Base-by-base conservation (phyloP, 2,888 invertebrate species). In the Drosophila atripex region DNA sequence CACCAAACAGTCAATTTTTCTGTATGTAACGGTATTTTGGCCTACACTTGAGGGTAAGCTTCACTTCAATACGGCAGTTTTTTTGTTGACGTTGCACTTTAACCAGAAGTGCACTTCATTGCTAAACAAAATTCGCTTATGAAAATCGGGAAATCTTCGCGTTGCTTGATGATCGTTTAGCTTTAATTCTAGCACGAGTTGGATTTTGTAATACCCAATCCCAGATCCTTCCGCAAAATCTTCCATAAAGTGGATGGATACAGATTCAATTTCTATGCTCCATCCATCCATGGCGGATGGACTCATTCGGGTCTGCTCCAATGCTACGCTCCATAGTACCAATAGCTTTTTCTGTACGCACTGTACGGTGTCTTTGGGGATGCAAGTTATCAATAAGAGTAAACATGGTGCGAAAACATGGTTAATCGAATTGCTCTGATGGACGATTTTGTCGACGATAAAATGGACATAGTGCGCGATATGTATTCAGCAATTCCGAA, bases 361-460 rank as follows among this genome's bases (percentile, higher is more conserved):
- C 43, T 12, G 23, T 45, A 21, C 23, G 23, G 23, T 25, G 5
- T 45, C 25, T 25, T 7, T 45, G 21, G 21, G 45, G 25, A n/a
- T n/a, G 25, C 25, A n/a, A 25, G 45, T 45, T 25, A 23, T 45
- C 45, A 45, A 45, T 45, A 25, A 45, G 25, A 45, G 23, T 18
- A 45, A 43, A 43, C 21, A 12, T 43, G 21, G 21, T 43, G 21
- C 32, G 32, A 32, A 32, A 11, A 32, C 32, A 1, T 11, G 12
- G 12, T 32, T 32, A 32, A 32, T 32, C 32, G 32, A 32, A 32
- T 32, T 32, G 11, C 32, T 32, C 12, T 12, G 32, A 11, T 32
- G 32, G 32, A 12, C 32, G 32, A 32, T 32, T 32, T 32, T 32
- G 32, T 32, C 32, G 32, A 32, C 1, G 32, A 32, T 25, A 25